A percentile compares a stretch with the other conserved stretches of the same genome.
Conservation (phyloP, 35 echinoderm and acorn worm genomes). For the Lytechinus variegatus region DNA sequence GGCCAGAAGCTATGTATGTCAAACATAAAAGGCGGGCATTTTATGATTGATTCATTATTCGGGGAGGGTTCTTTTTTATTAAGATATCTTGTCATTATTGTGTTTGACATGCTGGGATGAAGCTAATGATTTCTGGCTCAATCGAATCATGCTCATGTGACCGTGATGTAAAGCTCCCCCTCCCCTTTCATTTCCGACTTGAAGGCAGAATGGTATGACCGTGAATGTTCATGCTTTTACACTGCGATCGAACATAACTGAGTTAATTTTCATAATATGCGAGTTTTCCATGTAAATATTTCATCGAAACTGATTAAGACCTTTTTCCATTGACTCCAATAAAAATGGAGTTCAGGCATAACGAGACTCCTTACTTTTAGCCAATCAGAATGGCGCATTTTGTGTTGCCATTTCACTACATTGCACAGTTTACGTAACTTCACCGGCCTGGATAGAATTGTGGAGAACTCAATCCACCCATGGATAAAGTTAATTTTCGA, state of each 20-base stretch:
- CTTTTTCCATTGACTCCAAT: no score
- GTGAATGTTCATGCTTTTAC: background rate
- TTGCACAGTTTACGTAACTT: no score
- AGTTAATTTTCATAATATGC: no score
- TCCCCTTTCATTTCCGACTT: background rate
- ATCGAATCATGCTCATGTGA: background rate
- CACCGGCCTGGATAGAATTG: no score
- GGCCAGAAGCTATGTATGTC: conserved; percentile 17
- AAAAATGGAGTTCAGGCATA: no score
- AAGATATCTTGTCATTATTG: conserved; percentile 11
- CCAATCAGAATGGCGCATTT: background rate
- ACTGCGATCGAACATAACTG: background rate
- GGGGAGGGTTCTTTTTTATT: background rate
- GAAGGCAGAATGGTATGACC: background rate
- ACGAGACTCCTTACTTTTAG: no score
- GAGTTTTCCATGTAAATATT: no score
- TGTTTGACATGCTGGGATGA: background rate
- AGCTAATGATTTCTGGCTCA: conserved; percentile 39
- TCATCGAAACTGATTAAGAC: no score
- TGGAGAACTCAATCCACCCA: no score
- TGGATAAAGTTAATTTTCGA: no score
- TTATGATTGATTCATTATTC: conserved; percentile 43
- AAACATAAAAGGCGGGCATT: conserved; percentile 28
- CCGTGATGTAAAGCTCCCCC: background rate
- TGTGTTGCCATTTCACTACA: background rate